Conservation (phyloP, 2,113 vertebrate genomes). For the Colistium nudipinnis region DNA sequence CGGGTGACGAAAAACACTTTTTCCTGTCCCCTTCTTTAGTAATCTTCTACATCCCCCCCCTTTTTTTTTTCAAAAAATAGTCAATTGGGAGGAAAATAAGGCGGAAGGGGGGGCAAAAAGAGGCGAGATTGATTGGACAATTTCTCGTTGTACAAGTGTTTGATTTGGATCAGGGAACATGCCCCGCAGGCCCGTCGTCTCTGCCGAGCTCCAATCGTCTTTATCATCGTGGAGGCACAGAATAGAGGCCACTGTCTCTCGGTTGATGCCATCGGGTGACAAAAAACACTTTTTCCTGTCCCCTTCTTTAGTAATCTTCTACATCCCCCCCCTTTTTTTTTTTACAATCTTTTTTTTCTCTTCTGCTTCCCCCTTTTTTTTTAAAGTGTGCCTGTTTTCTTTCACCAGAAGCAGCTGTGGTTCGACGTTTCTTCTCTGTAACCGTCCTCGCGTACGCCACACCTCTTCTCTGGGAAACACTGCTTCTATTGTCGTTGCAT, state of each 20-base stretch:
- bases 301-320: constrained; percentile 13
- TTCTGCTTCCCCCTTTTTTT: neutral
- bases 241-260: constrained; percentile 1
- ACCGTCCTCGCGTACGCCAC: neutral
- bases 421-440: neutral
- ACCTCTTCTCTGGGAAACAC: constrained; percentile 1
- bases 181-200: constrained; percentile 16
- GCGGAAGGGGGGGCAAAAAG: constrained; percentile 1
- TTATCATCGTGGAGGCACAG: constrained; percentile 8
- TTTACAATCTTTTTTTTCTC: neutral
- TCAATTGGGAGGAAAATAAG: constrained; percentile 22
- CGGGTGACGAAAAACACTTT: constrained; percentile 1
- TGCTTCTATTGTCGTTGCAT: neutral
- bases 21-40: neutral
- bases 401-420: neutral
- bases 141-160: constrained; percentile 35
- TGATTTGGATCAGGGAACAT: constrained; percentile 35
- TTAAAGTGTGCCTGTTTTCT: neutral
- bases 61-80: constrained; percentile 30
- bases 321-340: neutral
- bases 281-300: neutral
- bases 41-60: constrained; percentile 4
- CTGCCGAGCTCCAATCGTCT: constrained; percentile 12
- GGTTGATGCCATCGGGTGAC: constrained; percentile 22
- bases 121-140: constrained; percentile 35